These are phyloP conservation scores for Hirtodrosophila histrioides DNA, from an alignment of 2,888 invertebrate species.

Conservation along the genomic window DNA sequence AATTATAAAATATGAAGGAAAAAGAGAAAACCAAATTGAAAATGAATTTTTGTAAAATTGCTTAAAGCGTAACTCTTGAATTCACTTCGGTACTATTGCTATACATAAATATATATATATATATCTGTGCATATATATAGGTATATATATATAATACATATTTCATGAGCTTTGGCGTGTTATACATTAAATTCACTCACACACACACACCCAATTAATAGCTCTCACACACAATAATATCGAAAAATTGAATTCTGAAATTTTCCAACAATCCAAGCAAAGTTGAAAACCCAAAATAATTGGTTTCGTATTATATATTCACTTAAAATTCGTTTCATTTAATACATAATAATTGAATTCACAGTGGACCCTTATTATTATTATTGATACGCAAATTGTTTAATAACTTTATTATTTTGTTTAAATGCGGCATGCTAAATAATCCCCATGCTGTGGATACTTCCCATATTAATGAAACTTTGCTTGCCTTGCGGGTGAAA, in stretches of 20 bases:
- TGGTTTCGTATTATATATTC: not conserved
- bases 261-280: slow-evolving; percentile 45
- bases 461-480: slow-evolving; percentile 25
- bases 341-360: slow-evolving; percentile 13
- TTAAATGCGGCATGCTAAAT: not conserved
- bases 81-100: slow-evolving; percentile 41
- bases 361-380: slow-evolving; percentile 1
- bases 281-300: slow-evolving; percentile 5
- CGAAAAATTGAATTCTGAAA: slow-evolving; percentile 33
- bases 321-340: not conserved
- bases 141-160: too few species aligned
- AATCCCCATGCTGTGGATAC: slow-evolving; percentile 21
- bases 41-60: slow-evolving; percentile 63
- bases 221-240: slow-evolving; percentile 28
- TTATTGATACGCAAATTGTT: slow-evolving; percentile 3
- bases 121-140: not conserved
- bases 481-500: slow-evolving; percentile 48
- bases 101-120: slow-evolving; percentile 31
- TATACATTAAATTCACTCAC: slow-evolving; percentile 3
- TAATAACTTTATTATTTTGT: slow-evolving; percentile 7
- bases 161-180: too few species aligned
- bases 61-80: slow-evolving; percentile 55
- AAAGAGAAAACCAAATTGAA: slow-evolving; percentile 29
- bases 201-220: slow-evolving; percentile 9
- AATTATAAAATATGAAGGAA: slow-evolving; percentile 26